A percentile compares a stretch with the other conserved stretches of the same genome.
Conservation (phyloP, 2,113 vertebrate genomes). For the Glaucidium brasilianum region DNA sequence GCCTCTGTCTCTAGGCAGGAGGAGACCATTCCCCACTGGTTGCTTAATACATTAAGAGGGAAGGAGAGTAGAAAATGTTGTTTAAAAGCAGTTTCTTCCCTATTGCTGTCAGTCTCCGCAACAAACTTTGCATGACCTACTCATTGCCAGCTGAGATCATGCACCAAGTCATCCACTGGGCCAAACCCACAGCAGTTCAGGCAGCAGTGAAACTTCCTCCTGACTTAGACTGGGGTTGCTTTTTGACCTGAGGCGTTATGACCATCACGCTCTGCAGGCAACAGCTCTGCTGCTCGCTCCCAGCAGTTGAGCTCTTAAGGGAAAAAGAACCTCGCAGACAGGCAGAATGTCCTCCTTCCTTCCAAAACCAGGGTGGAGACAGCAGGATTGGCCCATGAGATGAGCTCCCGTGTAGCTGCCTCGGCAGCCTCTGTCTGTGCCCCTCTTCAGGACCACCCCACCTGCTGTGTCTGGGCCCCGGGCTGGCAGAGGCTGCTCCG, state of each 20-base stretch:
- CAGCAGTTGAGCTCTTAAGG: background rate
- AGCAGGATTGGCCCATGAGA: background rate
- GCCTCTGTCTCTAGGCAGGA: background rate
- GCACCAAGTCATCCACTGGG: background rate
- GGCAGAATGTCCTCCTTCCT: background rate
- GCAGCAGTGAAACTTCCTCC: background rate
- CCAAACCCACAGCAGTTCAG: background rate
- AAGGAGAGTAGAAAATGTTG: background rate
- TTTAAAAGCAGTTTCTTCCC: background rate
- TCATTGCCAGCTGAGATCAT: background rate
- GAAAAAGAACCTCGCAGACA: background rate
- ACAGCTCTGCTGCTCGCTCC: background rate
- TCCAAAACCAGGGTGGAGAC: background rate
- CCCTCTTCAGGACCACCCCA: background rate
- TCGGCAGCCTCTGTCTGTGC: background rate
- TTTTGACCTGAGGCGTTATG: background rate
- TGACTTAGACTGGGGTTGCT: background rate
- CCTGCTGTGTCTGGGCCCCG: background rate
- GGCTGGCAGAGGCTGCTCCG: background rate
- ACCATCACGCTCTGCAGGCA: background rate
- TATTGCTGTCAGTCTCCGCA: background rate
- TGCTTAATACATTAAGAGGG: background rate
- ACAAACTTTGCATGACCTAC: background rate
- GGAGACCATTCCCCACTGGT: background rate
- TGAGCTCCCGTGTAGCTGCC: background rate